Percentiles rank a stretch among this genome's conserved stretches.
Evolutionary conservation across 2,113 vertebrate species (phyloP).

Genomic region (Trogon surrucura): DNA sequence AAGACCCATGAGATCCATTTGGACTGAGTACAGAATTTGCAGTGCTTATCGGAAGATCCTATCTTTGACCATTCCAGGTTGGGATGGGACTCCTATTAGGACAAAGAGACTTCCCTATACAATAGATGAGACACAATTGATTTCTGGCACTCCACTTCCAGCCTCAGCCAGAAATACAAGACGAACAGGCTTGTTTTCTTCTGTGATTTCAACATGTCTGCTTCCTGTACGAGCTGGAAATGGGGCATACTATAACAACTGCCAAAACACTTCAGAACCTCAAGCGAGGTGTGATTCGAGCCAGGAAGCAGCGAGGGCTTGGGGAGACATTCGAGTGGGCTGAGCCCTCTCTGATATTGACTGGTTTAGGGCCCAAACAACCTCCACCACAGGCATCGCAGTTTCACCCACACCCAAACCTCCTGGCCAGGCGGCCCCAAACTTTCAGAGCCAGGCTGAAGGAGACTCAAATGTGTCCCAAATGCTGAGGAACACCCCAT

Average conservation of each 20-base stretch:
- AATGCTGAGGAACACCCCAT: accelerated
- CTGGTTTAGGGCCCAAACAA: not conserved
- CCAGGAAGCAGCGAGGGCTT: not conserved
- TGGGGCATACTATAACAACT: slow-evolving; percentile 26
- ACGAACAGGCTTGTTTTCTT: slow-evolving; percentile 52
- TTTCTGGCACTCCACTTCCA: slow-evolving; percentile 38
- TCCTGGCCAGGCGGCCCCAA: not conserved
- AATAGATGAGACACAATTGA: slow-evolving; percentile 24
- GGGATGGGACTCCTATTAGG: not conserved
- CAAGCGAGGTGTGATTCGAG: not conserved
- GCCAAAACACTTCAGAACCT: slow-evolving; percentile 26
- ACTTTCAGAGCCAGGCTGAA: not conserved
- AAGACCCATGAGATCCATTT: not conserved
- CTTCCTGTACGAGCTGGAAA: slow-evolving; percentile 16
- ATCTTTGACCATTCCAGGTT: not conserved
- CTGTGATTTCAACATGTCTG: slow-evolving; percentile 45
- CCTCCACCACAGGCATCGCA: not conserved
- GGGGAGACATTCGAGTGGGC: not conserved
- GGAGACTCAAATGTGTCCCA: accelerated
- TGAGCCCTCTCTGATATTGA: not conserved
- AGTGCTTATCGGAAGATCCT: not conserved
- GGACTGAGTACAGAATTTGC: not conserved
- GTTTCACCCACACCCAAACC: not conserved
- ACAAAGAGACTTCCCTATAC: not conserved
- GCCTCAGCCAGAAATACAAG: slow-evolving; percentile 59